Base-by-base conservation (phyloP, 2,888 invertebrate genomes). In the Monopis laevigella region DNA sequence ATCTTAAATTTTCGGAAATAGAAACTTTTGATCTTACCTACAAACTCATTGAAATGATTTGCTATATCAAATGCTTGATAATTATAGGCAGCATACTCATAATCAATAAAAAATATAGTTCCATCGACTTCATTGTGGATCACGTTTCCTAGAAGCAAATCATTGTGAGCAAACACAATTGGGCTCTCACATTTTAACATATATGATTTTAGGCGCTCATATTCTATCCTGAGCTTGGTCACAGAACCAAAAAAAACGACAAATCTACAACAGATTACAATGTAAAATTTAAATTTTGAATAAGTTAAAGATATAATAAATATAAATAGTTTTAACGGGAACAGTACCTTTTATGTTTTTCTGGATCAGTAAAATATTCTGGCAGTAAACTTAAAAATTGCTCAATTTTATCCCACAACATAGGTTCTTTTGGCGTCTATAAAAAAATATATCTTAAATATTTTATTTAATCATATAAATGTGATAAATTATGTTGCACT, bases 11-110 rank as follows among this genome's bases (percentile, higher is more conserved):
- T n/a, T n/a, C n/a, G n/a, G n/a, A n/a, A n/a, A n/a, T n/a, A n/a
- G n/a, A n/a, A n/a, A n/a, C n/a, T n/a, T n/a, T n/a, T n/a, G 13
- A 42, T 75, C 80, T 83, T 72, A 89, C 98, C 98, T 51, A 92
- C 94, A 81, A 93, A 98, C 82, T 99, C 98, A 55, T 92, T 89
- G 77, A 99, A 99, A 82, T 99, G 98, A 81, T 98, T 97, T 39
- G 92, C 98, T 65, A 99, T 95, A 71, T 99, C 98, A 68, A 85
- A 98, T 6, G 95, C 93, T 73, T 96, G 95, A 72, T 92, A 96
- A 81, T 98, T 98, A 60, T 88, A 89, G 45, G 87, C 90, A 12
- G 95, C 93, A 73, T 99, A 99, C 73, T 99, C 98, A 70, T 92
- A 98, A 78, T 99, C 99, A 58, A 99, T 98, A 67, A 99, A 98